Evolutionary conservation across 2,113 vertebrate genomes (phyloP), one percentile per base, ranked within the genome.

Genomic region (Ptychochromis oligacanthus): DNA sequence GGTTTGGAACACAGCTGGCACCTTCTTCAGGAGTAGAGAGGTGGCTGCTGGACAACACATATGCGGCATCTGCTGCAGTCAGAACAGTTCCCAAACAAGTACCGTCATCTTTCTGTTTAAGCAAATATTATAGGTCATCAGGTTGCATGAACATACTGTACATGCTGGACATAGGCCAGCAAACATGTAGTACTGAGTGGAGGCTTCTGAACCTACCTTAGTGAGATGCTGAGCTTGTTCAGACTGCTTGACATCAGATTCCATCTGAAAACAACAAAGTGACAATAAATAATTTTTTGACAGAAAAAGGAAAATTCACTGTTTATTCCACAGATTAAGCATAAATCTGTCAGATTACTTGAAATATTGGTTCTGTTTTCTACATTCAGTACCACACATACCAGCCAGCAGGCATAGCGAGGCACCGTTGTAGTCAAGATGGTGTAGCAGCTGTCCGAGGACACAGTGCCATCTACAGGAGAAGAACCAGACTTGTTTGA

Each of bases 371-470:
- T 31, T 9, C 26, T 34, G 46, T 34, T 2, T 54, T 72, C 26
- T 5, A 72, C 26, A 72, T 72, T 60, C 17, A 56, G 52, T 7
- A 2, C 7, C 54, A 31, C 59, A 94, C 96, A 86, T 89, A 99
- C 97, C 97, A 97, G 94, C 98, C 98, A 99, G 91, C 97, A 97
- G 28, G 96, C 91, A 0, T 97, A 97, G 81, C 96, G 96, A 3
- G 98, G 97, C 84, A 99, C 95, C 3, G 90, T 95, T 0, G 97
- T 95, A 0, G 98, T 99, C 90, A 99, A 95, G 77, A 99, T 79
- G 34, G 96, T 75, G 94, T 92, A 97, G 87, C 93, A 96, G 95
- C 93, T 97, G 91, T 99, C 97, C 93, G 96, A 93, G 70, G 87
- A 96, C 83, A 97, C 93, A 88, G 95, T 95, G 95, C 97, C 97